Conservation (phyloP, 2,888 invertebrate species). For the Cerastis rubricosa region DNA sequence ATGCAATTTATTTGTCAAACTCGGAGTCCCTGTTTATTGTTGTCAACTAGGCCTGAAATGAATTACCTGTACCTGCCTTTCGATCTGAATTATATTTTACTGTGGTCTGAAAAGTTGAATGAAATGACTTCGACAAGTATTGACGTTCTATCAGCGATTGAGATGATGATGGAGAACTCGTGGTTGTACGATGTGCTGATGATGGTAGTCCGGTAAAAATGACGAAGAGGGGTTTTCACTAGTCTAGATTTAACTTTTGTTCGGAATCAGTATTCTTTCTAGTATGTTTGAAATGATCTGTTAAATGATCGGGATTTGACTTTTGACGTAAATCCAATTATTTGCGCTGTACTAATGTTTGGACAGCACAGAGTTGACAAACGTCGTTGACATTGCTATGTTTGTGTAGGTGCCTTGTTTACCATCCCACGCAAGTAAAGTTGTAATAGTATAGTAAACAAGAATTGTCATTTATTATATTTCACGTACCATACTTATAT, state of each 20-base stretch:
- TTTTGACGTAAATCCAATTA: slow-evolving; percentile 13
- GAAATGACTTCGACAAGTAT: not conserved
- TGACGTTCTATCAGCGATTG: not conserved
- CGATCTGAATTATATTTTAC: not conserved
- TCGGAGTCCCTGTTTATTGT: slow-evolving; percentile 17
- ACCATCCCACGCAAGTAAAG: slow-evolving; percentile 54
- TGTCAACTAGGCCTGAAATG: not conserved
- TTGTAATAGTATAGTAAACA: slow-evolving; percentile 50
- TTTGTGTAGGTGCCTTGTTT: slow-evolving; percentile 41
- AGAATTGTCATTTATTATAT: not conserved
- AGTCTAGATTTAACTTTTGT: slow-evolving; percentile 1
- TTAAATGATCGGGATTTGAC: slow-evolving; percentile 15
- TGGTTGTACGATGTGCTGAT: not conserved
- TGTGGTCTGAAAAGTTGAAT: slow-evolving; percentile 1
- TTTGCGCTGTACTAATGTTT: not conserved
- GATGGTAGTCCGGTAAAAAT: not conserved
- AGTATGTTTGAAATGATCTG: slow-evolving; percentile 1
- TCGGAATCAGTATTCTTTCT: slow-evolving; percentile 1
- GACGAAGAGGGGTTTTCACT: not conserved
- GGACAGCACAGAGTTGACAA: not conserved
- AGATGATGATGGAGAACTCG: not conserved
- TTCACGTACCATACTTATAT: not conserved
- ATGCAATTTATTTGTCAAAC: slow-evolving; percentile 32
- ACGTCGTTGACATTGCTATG: slow-evolving; percentile 13
- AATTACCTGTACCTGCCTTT: slow-evolving; percentile 13